Percentiles rank a stretch among this genome's conserved stretches.
Evolutionary conservation across 2,888 invertebrate species (phyloP).

Genomic region (Chorisops tibialis): DNA sequence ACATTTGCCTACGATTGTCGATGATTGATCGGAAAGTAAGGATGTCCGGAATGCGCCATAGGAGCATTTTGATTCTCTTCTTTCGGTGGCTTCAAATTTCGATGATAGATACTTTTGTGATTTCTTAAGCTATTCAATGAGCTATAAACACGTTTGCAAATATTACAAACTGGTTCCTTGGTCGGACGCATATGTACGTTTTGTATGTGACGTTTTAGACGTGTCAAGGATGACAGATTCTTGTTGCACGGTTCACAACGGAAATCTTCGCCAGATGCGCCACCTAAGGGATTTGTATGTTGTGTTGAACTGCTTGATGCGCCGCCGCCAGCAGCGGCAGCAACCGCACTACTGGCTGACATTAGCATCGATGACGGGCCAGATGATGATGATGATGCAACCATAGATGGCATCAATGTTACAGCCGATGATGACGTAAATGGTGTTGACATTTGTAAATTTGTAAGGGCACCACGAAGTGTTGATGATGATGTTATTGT

Average conservation of each 20-base stretch:
- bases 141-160: constrained; percentile 89
- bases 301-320: constrained; percentile 35
- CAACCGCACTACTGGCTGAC: constrained; percentile 39
- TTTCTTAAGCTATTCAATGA: constrained; percentile 86
- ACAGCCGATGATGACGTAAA: constrained; percentile 38
- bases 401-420: constrained; percentile 28
- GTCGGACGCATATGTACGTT: constrained; percentile 88
- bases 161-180: constrained; percentile 87
- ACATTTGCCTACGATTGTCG: constrained; percentile 50
- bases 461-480: constrained; percentile 24
- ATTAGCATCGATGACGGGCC: constrained; percentile 25
- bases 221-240: constrained; percentile 80
- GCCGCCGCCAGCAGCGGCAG: constrained; percentile 40
- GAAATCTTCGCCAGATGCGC: constrained; percentile 76
- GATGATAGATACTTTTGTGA: constrained; percentile 91
- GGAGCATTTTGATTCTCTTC: constrained; percentile 41
- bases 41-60: constrained; percentile 36
- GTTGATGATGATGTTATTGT: constrained; percentile 40
- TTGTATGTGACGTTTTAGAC: constrained; percentile 87
- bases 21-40: constrained; percentile 47
- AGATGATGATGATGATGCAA: constrained; percentile 22
- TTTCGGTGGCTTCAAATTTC: constrained; percentile 70
- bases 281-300: constrained; percentile 42
- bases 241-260: constrained; percentile 90
- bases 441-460: constrained; percentile 29